Base-by-base conservation (phyloP, 2,888 invertebrate species). In the Pristionchus arcanus region DNA sequence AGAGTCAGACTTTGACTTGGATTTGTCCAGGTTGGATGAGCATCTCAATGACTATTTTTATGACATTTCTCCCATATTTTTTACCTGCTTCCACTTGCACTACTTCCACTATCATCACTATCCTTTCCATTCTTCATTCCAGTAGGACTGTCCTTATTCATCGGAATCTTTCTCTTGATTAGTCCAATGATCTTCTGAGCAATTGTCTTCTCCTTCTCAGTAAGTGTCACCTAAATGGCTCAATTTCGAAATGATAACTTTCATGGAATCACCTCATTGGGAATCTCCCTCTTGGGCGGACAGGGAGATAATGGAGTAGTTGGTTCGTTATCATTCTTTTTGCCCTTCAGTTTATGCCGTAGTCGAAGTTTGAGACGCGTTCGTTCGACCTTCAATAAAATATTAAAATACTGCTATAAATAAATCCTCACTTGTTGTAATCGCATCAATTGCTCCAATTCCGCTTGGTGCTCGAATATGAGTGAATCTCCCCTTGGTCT, bases 401-500 rank as follows among this genome's bases (percentile, higher is more conserved):
- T 34, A 13, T 81, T 66, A 13, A 42, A 9, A 3, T 42, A 7
- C 42, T 49, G 9, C 13, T 49, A 19, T 71, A 31, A 1, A 31
- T 31, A 31, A 42, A 0, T 81, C 28, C 42, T 9, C 49, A 98
- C 98, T 96, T 98, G 98, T 96, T 99, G 98, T 91, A 99, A 96
- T 63, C 99, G 97, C 0, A 98, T 98, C 94, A 99, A 96, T 96
- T 99, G 99, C 96, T 99, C 99, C 90, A 99, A 96, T 96, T 99
- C 98, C 98, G 99, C 99, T 96, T 99, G 99, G 95, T 99, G 99
- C 95, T 99, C 99, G 95, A 99, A 98, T 93, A 99, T 98, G 81
- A 99, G 97, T 0, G 98, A 98, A 96, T 99, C 99, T 0, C 99
- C 98, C 77, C 98, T 97, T 55, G 99, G 99, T 91, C 99, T 96